Base-by-base conservation (phyloP, 2,797 vertebrate genomes). In the Ibycter americanus region DNA sequence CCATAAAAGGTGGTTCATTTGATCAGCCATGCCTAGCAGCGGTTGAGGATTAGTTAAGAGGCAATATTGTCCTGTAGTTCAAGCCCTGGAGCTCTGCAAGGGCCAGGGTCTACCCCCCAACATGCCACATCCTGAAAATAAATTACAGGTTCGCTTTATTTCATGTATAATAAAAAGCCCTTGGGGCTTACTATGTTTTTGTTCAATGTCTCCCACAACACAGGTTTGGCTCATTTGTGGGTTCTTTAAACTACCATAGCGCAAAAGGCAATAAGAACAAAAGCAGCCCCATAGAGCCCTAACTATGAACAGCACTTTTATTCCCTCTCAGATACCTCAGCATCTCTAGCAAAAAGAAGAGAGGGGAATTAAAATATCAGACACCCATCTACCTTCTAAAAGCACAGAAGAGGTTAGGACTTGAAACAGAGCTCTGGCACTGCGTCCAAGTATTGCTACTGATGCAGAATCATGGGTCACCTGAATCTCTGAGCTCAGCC, bases 1-100 rank as follows among this genome's bases (percentile, higher is more conserved):
- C 18, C 1, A 1, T 36, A 71, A 89, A 66, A 42, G 29, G 40
- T 27, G 13, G 19, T 49, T 81, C 3, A 44, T 58, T 44, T 54
- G 9, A 21, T 72, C 55, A 73, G 9, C 25, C 0, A 1, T 17
- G 18, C 36, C 44, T 36, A 55, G 34, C 0, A 0, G 54, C 42
- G 47, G 13, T 27, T 90, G 21, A 61, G 47, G 47, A 70, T 31
- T 52, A 46, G 25, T 58, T 27, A 32, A 56, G 32, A 55, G 29
- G 20, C 3, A 6, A 14, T 46, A 51, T 2, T 51, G 23, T 25
- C 31, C 47, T 7, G 11, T 13, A 68, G 22, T 10, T 91, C 40
- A 76, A 74, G 22, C 27, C 36, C 44, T 25, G 27, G 11, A 61
- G 61, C 38, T 84, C 20, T 23, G 15, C 31, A 67, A 88, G 44